Percentiles rank a stretch among this genome's conserved stretches.
Evolutionary conservation across 1,140 invertebrate species (phyloP).

Genomic region (Psilanteris sp.): DNA sequence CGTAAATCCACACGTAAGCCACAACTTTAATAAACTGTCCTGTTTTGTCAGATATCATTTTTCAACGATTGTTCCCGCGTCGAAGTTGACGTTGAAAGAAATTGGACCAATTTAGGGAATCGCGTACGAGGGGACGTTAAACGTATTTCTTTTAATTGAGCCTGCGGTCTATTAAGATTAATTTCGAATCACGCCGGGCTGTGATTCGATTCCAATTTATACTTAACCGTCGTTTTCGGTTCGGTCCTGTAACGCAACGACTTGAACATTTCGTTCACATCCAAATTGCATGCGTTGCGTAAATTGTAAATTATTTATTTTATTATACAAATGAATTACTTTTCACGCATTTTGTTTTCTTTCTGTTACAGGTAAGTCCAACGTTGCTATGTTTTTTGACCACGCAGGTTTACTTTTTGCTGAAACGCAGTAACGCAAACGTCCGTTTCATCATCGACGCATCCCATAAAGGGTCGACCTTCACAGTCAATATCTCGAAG

Average conservation of each 20-base stretch:
- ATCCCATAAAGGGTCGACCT: constrained; percentile 33
- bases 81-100: constrained; percentile 39
- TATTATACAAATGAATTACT: neutral
- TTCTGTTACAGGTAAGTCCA: constrained; percentile 62
- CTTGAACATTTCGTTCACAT: no score
- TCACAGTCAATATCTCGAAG: constrained; percentile 35
- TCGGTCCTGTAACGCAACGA: no score
- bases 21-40: constrained; percentile 53
- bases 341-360: constrained; percentile 12
- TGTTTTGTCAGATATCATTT: constrained; percentile 46
- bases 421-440: constrained; percentile 15
- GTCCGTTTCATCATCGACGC: constrained; percentile 20
- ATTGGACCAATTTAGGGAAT: constrained; percentile 26
- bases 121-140: constrained; percentile 1
- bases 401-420: constrained; percentile 5
- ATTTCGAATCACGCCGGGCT: no score
- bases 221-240: no score
- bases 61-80: constrained; percentile 42
- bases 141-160: constrained; percentile 32
- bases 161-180: constrained; percentile 1
- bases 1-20: constrained; percentile 47
- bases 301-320: no score
- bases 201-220: no score
- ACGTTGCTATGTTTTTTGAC: no score
- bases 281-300: neutral